Evolutionary conservation across 2,888 invertebrate species (phyloP).

Genomic region (Oasisia sp.): DNA sequence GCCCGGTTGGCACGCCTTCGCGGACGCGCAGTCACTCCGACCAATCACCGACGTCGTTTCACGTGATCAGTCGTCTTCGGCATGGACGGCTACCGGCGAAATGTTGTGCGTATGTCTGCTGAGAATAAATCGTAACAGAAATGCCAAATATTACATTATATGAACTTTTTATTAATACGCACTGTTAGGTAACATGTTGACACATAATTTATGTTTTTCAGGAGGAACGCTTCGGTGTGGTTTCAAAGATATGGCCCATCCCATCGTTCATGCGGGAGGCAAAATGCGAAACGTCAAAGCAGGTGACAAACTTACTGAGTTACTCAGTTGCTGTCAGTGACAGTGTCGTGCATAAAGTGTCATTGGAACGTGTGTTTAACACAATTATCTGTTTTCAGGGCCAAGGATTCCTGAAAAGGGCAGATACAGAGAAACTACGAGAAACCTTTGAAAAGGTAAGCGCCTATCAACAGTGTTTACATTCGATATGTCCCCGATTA

Average conservation of each 20-base stretch:
- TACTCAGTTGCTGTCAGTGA: constrained; percentile 17
- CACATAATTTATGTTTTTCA: constrained; percentile 22
- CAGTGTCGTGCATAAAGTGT: not conserved
- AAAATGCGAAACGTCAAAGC: constrained; percentile 27
- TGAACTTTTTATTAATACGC: not conserved
- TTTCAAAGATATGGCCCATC: constrained; percentile 33
- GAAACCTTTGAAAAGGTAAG: constrained; percentile 84
- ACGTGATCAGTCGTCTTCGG: constrained; percentile 30
- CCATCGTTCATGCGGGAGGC: constrained; percentile 25
- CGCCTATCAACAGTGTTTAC: constrained; percentile 1
- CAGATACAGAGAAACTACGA: constrained; percentile 85
- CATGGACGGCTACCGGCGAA: constrained; percentile 28
- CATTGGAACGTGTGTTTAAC: not conserved
- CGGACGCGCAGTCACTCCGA: not conserved
- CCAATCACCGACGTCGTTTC: not conserved
- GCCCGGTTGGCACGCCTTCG: not conserved
- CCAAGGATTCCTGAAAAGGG: constrained; percentile 76
- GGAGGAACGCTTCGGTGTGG: constrained; percentile 26
- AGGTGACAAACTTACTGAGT: constrained; percentile 20
- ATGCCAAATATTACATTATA: not conserved
- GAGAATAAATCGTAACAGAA: not conserved
- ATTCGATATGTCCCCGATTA: constrained; percentile 13
- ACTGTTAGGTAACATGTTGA: constrained; percentile 19
- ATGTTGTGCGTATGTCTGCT: not conserved
- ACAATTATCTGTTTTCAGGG: constrained; percentile 38